Percentiles rank a stretch among this genome's conserved stretches.
These are phyloP conservation scores for Coptodon rendalli DNA, from an alignment of 2,113 vertebrate genomes.

Conservation along the genomic window DNA sequence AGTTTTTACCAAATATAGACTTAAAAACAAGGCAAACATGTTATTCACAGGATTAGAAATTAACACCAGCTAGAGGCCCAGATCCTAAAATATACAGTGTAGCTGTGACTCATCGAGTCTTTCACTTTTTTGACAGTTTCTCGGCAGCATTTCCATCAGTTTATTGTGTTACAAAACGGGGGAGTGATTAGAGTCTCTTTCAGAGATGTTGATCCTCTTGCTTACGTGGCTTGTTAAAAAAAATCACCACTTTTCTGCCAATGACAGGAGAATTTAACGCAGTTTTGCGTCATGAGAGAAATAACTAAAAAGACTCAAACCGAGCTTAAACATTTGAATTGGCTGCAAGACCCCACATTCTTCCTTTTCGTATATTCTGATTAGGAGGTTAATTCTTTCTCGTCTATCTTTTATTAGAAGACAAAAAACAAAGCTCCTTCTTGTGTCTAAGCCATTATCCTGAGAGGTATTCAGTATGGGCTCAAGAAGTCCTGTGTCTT, in stretches of 20 bases:
- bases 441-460: background rate
- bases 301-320: background rate
- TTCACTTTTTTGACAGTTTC: background rate
- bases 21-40: background rate
- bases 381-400: background rate
- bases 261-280: background rate
- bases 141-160: background rate
- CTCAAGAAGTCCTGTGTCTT: background rate
- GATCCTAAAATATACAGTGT: background rate
- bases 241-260: background rate
- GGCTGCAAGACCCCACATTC: background rate
- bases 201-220: background rate
- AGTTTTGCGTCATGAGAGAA: background rate
- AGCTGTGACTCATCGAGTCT: slow-evolving; percentile 4
- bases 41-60: background rate
- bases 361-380: background rate
- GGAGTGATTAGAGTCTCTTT: background rate
- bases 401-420: background rate
- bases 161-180: background rate
- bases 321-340: background rate
- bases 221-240: background rate
- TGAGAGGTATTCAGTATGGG: background rate
- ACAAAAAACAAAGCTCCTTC: background rate
- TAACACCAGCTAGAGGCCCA: background rate
- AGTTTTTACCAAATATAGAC: background rate